phyloP scores from a whole-genome alignment of 2,797 vertebrate genomes.

The Muscicapa striata region DNA sequence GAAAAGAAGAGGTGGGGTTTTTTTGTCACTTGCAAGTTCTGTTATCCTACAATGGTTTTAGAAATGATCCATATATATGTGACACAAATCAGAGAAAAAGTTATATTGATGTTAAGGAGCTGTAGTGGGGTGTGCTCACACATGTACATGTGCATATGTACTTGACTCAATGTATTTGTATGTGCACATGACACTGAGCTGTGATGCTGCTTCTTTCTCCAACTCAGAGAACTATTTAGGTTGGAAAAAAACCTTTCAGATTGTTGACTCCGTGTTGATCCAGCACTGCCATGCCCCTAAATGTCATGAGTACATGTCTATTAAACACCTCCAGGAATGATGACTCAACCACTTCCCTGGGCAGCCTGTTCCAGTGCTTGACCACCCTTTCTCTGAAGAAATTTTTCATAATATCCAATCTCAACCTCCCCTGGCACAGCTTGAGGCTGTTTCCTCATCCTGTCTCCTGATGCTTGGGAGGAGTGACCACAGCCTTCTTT shows the following conservation, averaged over 20 bases:
- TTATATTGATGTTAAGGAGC: not conserved
- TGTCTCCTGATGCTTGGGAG: not conserved
- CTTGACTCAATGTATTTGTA: not conserved
- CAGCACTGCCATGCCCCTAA: not conserved
- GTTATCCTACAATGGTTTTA: not conserved
- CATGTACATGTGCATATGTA: rapidly evolving
- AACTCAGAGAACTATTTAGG: too few relatives aligned
- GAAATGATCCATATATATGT: not conserved
- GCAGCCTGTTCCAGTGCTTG: not conserved
- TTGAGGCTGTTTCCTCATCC: not conserved
- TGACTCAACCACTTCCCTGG: not conserved
- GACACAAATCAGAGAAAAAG: not conserved
- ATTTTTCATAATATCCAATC: not conserved
- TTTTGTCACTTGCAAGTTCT: not conserved
- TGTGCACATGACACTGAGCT: rapidly evolving
- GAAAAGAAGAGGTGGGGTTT: not conserved
- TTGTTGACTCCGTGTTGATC: not conserved
- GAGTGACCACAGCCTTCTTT: not conserved
- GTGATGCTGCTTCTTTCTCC: not conserved
- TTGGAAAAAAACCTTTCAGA: not conserved
- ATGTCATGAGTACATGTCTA: not conserved
- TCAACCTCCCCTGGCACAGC: rapidly evolving
- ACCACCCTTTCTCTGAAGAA: not conserved
- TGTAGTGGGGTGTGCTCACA: rapidly evolving
- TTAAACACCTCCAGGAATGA: not conserved